These are phyloP conservation scores for Drosophila bipectinata DNA, from an alignment of 1,140 invertebrate species.

Conservation along the genomic window DNA sequence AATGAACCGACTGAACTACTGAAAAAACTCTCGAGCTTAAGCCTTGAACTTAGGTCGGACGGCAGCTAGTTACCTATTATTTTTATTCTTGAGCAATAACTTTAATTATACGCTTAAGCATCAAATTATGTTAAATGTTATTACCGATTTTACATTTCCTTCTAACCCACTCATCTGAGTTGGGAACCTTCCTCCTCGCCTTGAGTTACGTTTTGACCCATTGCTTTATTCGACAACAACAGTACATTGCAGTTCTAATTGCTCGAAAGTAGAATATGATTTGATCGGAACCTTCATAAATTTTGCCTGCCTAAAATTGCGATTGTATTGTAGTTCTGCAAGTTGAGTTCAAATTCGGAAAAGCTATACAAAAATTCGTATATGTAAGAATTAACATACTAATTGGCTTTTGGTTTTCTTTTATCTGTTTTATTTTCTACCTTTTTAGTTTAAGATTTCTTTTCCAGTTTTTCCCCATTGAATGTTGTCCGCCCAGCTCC, in stretches of 20 bases:
- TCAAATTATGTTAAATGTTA: not conserved
- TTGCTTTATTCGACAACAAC: constrained; percentile 4
- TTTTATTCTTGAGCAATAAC: not conserved
- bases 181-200: not conserved
- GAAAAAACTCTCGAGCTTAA: no score
- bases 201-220: not conserved
- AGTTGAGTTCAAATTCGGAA: constrained; percentile 52
- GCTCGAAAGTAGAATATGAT: constrained; percentile 26
- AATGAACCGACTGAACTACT: constrained; percentile 11
- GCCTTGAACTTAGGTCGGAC: constrained; percentile 44
- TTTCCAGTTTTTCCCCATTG: not conserved
- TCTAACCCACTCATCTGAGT: not conserved
- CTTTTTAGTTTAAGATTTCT: constrained; percentile 11
- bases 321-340: constrained; percentile 57
- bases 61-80: constrained; percentile 18
- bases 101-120: not conserved
- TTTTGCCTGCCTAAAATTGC: constrained; percentile 44
- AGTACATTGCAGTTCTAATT: constrained; percentile 32
- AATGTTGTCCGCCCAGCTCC: not conserved
- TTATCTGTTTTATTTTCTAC: constrained; percentile 19
- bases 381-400: constrained; percentile 56
- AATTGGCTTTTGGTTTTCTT: constrained; percentile 52
- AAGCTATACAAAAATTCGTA: constrained; percentile 1
- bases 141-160: not conserved
- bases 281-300: constrained; percentile 36